Percentiles rank a stretch among this genome's conserved stretches.
These are phyloP conservation scores for Cyanoderma ruficeps DNA, from an alignment of 2,113 vertebrate species.

Conservation along the genomic window DNA sequence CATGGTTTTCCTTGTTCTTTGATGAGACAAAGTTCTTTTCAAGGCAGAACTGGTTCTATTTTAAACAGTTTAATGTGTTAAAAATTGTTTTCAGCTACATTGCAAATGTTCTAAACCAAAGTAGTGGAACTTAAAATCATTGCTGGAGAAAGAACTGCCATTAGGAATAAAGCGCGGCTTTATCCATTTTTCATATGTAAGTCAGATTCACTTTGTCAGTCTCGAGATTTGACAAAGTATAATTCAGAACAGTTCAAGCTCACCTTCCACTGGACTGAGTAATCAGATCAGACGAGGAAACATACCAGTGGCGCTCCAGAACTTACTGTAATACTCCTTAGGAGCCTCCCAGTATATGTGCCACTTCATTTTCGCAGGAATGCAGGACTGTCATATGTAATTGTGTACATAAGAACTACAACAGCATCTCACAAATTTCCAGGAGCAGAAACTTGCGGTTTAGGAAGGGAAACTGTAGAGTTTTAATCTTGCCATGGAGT, in stretches of 20 bases:
- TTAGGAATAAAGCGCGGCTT: conserved; percentile 21
- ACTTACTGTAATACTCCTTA: not conserved
- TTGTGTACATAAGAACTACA: not conserved
- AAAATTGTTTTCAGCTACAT: not conserved
- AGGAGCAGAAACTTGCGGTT: not conserved
- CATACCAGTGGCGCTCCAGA: not conserved
- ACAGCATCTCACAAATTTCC: not conserved
- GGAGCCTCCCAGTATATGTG: not conserved
- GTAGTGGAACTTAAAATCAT: not conserved
- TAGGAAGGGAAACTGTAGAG: not conserved
- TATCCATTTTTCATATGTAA: conserved; percentile 64
- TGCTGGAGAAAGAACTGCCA: conserved; percentile 33
- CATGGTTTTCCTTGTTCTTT: not conserved
- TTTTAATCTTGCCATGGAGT: not conserved
- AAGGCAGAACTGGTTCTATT: not conserved
- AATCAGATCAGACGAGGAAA: conserved; percentile 27
- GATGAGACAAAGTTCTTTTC: not conserved
- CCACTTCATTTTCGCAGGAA: not conserved
- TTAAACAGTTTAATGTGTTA: not conserved
- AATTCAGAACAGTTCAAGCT: conserved; percentile 41
- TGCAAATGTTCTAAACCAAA: conserved; percentile 22
- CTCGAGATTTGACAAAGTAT: conserved; percentile 39
- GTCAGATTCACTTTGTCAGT: conserved; percentile 52
- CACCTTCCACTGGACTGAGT: conserved; percentile 43
- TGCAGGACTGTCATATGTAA: not conserved